Conservation (phyloP, 2,888 invertebrate genomes). For the Drosophila robusta region DNA sequence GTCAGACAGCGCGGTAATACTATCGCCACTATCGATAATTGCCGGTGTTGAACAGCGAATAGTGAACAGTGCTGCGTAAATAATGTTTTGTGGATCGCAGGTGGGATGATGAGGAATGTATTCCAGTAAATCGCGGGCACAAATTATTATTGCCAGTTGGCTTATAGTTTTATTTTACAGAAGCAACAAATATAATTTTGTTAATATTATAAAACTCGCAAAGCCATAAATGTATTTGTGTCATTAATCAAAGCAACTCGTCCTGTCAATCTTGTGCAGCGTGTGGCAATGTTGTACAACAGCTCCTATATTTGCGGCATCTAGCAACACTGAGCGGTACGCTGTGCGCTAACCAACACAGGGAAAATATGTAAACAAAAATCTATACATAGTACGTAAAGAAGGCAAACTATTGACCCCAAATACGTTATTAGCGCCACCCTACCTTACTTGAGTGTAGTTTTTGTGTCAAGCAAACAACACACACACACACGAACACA, state of each 20-base stretch:
- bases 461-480: constrained; percentile 63
- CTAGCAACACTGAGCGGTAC: constrained; percentile 23
- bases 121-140: neutral
- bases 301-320: constrained; percentile 1
- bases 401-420: constrained; percentile 73
- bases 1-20: constrained; percentile 52
- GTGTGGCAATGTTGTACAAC: constrained; percentile 2
- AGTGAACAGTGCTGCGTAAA: constrained; percentile 8
- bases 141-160: neutral
- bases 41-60: constrained; percentile 9
- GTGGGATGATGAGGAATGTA: neutral
- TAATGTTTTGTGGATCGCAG: neutral
- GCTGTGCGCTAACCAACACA: constrained; percentile 54
- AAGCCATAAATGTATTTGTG: neutral
- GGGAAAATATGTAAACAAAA: constrained; percentile 76
- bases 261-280: constrained; percentile 7
- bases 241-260: neutral
- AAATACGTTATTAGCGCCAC: constrained; percentile 64
- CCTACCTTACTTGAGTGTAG: constrained; percentile 49
- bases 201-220: too few species aligned
- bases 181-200: neutral
- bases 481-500: constrained; percentile 25
- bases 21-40: constrained; percentile 51
- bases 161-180: neutral
- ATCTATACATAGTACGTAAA: constrained; percentile 56